These are phyloP conservation scores for Cheiracanthium punctorium DNA, from an alignment of 2,888 invertebrate species.

Conservation along the genomic window DNA sequence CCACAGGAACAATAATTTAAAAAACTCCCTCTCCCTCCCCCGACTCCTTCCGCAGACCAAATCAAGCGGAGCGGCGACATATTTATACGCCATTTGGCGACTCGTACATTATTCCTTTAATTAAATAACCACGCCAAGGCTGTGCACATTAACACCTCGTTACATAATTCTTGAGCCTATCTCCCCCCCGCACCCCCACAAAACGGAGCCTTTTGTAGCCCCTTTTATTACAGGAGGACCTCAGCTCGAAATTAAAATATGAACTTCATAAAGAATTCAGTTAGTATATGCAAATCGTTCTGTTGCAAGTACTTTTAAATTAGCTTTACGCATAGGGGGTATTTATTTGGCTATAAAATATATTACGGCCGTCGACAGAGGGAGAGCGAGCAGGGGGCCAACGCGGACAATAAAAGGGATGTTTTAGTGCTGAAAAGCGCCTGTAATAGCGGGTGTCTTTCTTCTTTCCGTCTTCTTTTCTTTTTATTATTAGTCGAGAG, in stretches of 20 bases:
- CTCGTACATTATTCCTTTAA: conserved; percentile 69
- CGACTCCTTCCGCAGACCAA: conserved; percentile 17
- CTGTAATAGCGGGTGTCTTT: conserved; percentile 10
- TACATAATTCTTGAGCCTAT: conserved; percentile 48
- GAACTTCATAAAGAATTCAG: conserved; percentile 70
- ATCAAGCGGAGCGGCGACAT: conserved; percentile 57
- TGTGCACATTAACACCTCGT: conserved; percentile 66
- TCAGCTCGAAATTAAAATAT: conserved; percentile 63
- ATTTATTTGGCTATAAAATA: conserved; percentile 68
- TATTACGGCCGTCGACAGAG: conserved; percentile 34
- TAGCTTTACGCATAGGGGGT: conserved; percentile 55
- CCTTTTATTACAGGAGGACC: conserved; percentile 50
- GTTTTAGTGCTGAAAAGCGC: conserved; percentile 19
- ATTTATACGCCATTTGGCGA: conserved; percentile 70
- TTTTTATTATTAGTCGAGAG: too few relatives aligned
- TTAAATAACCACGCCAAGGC: conserved; percentile 69
- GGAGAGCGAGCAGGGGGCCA: neutral
- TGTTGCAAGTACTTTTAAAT: conserved; percentile 66
- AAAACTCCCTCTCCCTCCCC: conserved; percentile 40
- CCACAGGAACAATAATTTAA: conserved; percentile 63
- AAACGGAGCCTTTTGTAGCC: conserved; percentile 59
- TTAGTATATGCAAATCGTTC: conserved; percentile 66
- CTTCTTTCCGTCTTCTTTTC: neutral
- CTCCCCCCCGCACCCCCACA: conserved; percentile 32
- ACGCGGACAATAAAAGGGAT: conserved; percentile 53